Percentiles rank a stretch among this genome's conserved stretches.
Evolutionary conservation across 1,140 invertebrate genomes (phyloP).

Genomic region (Pseudomyrmex gracilis): DNA sequence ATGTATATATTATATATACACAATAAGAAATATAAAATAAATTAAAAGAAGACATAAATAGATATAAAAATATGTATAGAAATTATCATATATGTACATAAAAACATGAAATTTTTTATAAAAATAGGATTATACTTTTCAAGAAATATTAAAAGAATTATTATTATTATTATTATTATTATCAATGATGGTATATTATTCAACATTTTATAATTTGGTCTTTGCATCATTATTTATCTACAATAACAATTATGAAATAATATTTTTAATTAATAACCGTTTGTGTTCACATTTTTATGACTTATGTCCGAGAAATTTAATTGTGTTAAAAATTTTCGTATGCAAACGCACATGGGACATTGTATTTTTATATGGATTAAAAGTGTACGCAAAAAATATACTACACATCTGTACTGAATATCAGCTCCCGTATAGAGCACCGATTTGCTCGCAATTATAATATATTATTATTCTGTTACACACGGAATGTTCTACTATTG

Average conservation of each 20-base stretch:
- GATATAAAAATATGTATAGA: background rate
- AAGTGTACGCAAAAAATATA: background rate
- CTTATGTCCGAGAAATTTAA: constrained; percentile 1
- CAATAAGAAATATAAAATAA: background rate
- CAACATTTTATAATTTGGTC: background rate
- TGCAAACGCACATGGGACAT: constrained; percentile 9
- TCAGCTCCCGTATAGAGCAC: constrained; percentile 3
- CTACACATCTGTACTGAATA: background rate
- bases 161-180: background rate
- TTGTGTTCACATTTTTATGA: background rate
- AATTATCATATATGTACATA: too few relatives aligned
- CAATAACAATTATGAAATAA: background rate
- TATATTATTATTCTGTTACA: constrained; percentile 50
- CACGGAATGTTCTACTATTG: constrained; percentile 49
- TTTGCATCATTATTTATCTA: background rate
- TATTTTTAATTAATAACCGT: background rate
- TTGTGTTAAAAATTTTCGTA: background rate
- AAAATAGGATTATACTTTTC: too few relatives aligned
- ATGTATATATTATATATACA: background rate
- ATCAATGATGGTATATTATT: too few relatives aligned
- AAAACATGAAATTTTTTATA: too few relatives aligned
- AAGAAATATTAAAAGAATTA: too few relatives aligned
- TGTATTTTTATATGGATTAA: constrained; percentile 46
- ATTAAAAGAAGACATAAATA: background rate
- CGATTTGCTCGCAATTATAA: constrained; percentile 35